Evolutionary conservation across 1,140 invertebrate species (phyloP), one percentile per base, ranked within the genome.

Genomic region (Tigriopus japonicus): DNA sequence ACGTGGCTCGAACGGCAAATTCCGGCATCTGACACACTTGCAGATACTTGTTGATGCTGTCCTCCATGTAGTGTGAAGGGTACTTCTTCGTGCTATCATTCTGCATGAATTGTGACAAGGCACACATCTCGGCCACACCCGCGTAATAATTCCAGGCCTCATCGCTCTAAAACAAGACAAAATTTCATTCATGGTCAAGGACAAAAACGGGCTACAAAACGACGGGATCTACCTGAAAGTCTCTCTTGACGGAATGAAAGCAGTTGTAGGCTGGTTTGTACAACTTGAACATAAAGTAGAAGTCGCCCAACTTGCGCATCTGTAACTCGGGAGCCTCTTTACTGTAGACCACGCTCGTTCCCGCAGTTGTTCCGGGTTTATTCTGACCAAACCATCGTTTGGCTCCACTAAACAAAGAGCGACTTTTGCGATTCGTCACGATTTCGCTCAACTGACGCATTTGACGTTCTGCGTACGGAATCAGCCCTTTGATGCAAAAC

Each of bases 141-240:
- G 93, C 92, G 73, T 88, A 95, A 71, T 94, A 90, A 13, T 96
- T 73, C 93, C 92, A 98, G 0, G 94, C 94, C 67, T 91, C 86
- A 71, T 98, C 94, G 15, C 83, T 84, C 66, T 86, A 85, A 72
- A 98, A 98, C 69, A 98, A 95, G 62, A 3, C 15, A 15, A 6
- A 24, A n/a, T 3, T 55, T 12, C 12, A 12, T 9, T 13, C 10
- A 52, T 10, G 10, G 12, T 19, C 12, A 52, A 21, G 52, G 52
- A 52, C 52, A 52, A 52, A 13, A 10, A 13, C 19, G 10, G 10
- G 13, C n/a, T n/a, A n/a, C n/a, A n/a, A n/a, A n/a, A n/a, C n/a
- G n/a, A n/a, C 10, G 10, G 10, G 42, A 12, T 43, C 42, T 12
- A 60, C 58, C 58, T 60, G 58, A 54, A 61, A 61, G 23, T 61